Evolutionary conservation across 1,140 invertebrate species (phyloP).

Genomic region (Rhynchophorus ferrugineus): DNA sequence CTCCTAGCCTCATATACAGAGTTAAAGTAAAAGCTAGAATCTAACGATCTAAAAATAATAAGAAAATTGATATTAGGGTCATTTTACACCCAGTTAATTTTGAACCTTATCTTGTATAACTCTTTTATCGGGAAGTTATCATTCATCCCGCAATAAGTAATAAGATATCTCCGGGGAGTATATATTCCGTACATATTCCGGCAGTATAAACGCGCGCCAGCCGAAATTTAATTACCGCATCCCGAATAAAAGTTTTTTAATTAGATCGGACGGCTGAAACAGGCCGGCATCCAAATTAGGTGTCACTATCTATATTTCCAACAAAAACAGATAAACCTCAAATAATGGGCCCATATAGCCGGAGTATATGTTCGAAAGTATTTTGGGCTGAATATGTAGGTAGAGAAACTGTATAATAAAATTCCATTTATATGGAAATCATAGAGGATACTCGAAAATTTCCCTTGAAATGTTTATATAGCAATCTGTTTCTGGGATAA

Average conservation of each 20-base stretch:
- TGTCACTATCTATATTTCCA: not conserved
- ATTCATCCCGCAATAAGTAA: too few relatives aligned
- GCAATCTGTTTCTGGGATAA: not conserved
- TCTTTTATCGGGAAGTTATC: too few relatives aligned
- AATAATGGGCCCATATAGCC: not conserved
- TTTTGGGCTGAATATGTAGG: not conserved
- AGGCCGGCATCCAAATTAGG: not conserved
- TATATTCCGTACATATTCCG: too few relatives aligned
- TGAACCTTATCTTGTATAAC: too few relatives aligned
- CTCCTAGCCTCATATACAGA: too few relatives aligned
- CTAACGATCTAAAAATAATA: too few relatives aligned
- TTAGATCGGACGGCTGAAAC: not conserved
- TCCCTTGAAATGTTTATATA: not conserved
- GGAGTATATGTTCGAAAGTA: not conserved
- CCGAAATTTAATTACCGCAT: too few relatives aligned
- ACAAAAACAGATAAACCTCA: not conserved
- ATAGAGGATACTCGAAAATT: not conserved
- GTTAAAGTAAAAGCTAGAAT: too few relatives aligned
- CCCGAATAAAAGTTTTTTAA: not conserved
- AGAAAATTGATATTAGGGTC: too few relatives aligned
- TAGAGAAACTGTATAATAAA: not conserved
- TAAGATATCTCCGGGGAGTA: too few relatives aligned
- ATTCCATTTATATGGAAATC: not conserved
- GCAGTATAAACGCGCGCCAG: too few relatives aligned
- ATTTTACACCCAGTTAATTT: too few relatives aligned